phyloP scores from a whole-genome alignment of 2,113 vertebrate species.

The Peromyscus californicus region DNA sequence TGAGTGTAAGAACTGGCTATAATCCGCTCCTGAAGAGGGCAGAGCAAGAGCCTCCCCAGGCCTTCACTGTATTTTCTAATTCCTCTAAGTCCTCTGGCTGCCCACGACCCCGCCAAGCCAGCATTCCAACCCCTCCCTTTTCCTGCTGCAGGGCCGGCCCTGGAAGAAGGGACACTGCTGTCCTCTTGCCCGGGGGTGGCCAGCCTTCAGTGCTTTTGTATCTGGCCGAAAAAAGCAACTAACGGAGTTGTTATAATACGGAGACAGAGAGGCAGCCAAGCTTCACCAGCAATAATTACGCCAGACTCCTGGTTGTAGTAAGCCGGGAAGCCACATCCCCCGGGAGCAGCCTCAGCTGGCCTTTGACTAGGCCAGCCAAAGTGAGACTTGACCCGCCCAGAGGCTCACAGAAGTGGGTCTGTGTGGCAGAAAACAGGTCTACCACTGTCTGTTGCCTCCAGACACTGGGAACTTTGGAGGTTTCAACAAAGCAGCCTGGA shows the following conservation, averaged over 20 bases:
- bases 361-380: slow-evolving; percentile 74
- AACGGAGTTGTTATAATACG: slow-evolving; percentile 11
- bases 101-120: background rate
- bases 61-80: background rate
- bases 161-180: slow-evolving; percentile 15
- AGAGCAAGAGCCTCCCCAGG: background rate
- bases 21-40: background rate
- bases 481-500: slow-evolving; percentile 67
- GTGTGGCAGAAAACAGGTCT: slow-evolving; percentile 81
- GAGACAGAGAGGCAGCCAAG: background rate
- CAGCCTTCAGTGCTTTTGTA: background rate
- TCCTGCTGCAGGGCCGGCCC: background rate
- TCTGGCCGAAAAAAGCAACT: background rate
- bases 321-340: background rate
- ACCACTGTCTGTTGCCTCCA: slow-evolving; percentile 68
- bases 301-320: background rate
- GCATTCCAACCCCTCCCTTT: slow-evolving; percentile 40
- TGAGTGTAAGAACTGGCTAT: background rate
- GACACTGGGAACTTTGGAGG: slow-evolving; percentile 77
- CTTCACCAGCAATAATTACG: background rate
- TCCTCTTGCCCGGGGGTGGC: background rate
- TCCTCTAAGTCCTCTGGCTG: slow-evolving; percentile 45
- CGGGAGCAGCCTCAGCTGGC: slow-evolving; percentile 72
- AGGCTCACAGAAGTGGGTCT: slow-evolving; percentile 80
- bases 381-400: slow-evolving; percentile 22